Base-by-base conservation (phyloP, 2,797 vertebrate species). In the Sciurus vulgaris region DNA sequence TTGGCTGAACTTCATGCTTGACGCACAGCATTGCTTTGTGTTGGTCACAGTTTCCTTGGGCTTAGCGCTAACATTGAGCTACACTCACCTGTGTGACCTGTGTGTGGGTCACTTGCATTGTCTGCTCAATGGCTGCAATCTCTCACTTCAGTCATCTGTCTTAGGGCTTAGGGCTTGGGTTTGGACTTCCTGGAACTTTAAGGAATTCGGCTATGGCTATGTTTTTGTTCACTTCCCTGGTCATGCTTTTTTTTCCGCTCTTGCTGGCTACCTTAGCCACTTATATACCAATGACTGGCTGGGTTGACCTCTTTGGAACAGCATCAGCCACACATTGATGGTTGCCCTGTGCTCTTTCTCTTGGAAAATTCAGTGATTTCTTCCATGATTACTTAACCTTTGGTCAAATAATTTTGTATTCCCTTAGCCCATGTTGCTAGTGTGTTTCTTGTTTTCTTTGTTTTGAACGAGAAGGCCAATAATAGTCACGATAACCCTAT, bases 381-480 rank as follows among this genome's bases (percentile, higher is more conserved):
- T 82, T 33, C 24, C 47, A 26, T 82, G 49, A 49, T 59, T 67
- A 18, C 26, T 49, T 59, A 70, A 15, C 15, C 44, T 35, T 28
- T 70, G 15, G 51, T 81, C 72, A 89, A 78, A 20, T 65, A 54
- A 73, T 91, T 86, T 78, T 93, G 35, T 28, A 59, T 63, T 69
- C 13, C 59, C 44, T 74, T 54, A 84, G 7, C 20, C 11, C 30
- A 24, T 1, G 69, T 14, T 51, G 10, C 54, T 95, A n/a, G 3
- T 49, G 13, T 63, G 18, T 54, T 89, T 94, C 51, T 44, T 93
- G 13, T 38, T 30, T 14, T 54, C 14, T 63, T 76, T 77, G 59
- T 67, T 96, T 84, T 35, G 7, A 65, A 86, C 35, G 63, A 67
- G n/a, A 95, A 93, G 12, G 47, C 5, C 41, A 73, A n/a, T 30